phyloP scores from a whole-genome alignment of 2,888 invertebrate genomes.

The Drosophila stalkeri region DNA sequence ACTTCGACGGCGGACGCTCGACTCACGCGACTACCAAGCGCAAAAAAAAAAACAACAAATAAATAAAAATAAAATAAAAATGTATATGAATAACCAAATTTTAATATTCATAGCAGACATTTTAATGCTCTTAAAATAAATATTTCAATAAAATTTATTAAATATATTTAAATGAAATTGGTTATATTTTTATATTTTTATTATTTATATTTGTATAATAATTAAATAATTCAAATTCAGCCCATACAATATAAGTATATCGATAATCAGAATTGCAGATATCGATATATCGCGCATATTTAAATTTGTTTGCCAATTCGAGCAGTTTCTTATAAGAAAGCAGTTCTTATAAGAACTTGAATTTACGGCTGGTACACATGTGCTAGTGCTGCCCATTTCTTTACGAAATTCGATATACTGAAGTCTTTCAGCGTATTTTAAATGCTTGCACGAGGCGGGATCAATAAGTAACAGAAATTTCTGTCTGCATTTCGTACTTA shows the following conservation, averaged over 20 bases:
- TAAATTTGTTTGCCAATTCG: not conserved
- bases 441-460: conserved; percentile 40
- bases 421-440: conserved; percentile 17
- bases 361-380: not conserved
- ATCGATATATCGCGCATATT: not conserved
- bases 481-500: conserved; percentile 2
- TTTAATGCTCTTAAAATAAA: conserved; percentile 7
- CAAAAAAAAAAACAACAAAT: too few relatives aligned
- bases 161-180: too few relatives aligned
- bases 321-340: not conserved
- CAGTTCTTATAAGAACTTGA: not conserved
- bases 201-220: not conserved
- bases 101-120: not conserved
- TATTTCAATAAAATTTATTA: not conserved
- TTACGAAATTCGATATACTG: not conserved
- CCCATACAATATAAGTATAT: not conserved
- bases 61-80: conserved; percentile 33
- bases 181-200: too few relatives aligned
- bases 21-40: conserved; percentile 51
- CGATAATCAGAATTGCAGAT: not conserved
- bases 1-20: conserved; percentile 36
- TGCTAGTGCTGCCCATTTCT: not conserved
- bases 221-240: too few relatives aligned
- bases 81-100: not conserved
- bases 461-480: conserved; percentile 30